Percentiles rank a stretch among this genome's conserved stretches.
These are phyloP conservation scores for Ptychochromis oligacanthus DNA, from an alignment of 2,113 vertebrate species.

Conservation along the genomic window DNA sequence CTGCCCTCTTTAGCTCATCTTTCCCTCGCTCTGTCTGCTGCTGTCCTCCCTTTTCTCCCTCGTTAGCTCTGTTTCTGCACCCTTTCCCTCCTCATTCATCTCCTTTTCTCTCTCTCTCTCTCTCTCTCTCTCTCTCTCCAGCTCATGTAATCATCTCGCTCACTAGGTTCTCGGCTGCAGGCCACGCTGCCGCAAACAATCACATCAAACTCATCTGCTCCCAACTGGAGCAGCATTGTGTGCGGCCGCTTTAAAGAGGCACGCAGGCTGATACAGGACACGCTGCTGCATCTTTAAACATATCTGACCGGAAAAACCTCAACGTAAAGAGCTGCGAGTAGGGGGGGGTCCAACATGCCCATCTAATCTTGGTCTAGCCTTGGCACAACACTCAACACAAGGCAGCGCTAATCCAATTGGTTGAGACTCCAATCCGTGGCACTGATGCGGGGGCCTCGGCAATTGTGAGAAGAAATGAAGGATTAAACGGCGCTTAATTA, in stretches of 20 bases:
- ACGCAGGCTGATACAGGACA: neutral
- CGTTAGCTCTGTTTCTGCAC: slow-evolving; percentile 45
- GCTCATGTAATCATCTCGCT: slow-evolving; percentile 75
- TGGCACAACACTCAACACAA: slow-evolving; percentile 34
- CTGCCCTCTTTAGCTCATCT: slow-evolving; percentile 40
- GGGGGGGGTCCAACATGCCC: neutral
- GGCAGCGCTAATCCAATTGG: slow-evolving; percentile 66
- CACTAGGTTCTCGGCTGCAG: slow-evolving; percentile 62
- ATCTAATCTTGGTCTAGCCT: slow-evolving; percentile 39
- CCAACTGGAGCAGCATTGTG: slow-evolving; percentile 61
- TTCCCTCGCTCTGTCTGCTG: neutral
- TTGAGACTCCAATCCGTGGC: slow-evolving; percentile 54
- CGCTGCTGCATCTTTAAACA: neutral
- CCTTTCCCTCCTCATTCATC: slow-evolving; percentile 32
- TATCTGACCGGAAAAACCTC: neutral
- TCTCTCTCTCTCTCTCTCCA: slow-evolving; percentile 75
- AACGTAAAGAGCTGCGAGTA: neutral
- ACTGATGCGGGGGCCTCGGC: slow-evolving; percentile 57
- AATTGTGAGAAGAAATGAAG: slow-evolving; percentile 63
- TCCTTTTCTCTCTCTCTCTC: slow-evolving; percentile 56
- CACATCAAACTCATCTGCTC: slow-evolving; percentile 72
- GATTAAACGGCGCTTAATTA: slow-evolving; percentile 73
- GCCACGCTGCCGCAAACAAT: slow-evolving; percentile 72
- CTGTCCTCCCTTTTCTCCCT: neutral
- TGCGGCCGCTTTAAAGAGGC: slow-evolving; percentile 13